phyloP scores from a whole-genome alignment of 2,797 vertebrate species.

The Gymnocypris eckloni region DNA sequence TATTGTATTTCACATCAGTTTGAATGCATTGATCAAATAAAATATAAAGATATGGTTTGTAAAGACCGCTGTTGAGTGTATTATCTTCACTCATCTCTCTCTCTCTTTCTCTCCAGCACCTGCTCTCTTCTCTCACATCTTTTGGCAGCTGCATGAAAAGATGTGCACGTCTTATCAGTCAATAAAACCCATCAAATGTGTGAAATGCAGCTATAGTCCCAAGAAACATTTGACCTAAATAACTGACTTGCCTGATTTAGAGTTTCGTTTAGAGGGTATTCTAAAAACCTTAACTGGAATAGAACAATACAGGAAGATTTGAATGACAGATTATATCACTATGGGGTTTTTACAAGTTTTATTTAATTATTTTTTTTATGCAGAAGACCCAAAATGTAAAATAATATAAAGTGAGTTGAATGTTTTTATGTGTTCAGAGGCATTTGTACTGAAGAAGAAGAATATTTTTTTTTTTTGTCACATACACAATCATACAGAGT shows the following conservation, averaged over 20 bases:
- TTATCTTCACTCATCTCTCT: conserved; percentile 15
- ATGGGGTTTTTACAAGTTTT: background rate
- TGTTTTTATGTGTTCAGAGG: background rate
- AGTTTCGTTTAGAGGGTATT: background rate
- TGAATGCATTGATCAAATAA: background rate
- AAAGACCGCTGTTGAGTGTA: conserved; percentile 3
- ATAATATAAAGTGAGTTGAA: background rate
- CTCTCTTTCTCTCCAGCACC: conserved; percentile 14
- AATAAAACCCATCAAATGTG: conserved; percentile 40
- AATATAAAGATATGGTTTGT: background rate
- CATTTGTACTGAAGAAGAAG: background rate
- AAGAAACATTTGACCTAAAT: conserved; percentile 47
- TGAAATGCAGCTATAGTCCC: conserved; percentile 30
- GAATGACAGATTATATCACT: background rate
- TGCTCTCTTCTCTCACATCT: conserved; percentile 23
- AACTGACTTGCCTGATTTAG: conserved; percentile 28
- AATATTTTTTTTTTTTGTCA: no score
- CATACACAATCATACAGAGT: no score
- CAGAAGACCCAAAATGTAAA: background rate
- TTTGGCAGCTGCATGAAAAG: conserved; percentile 11
- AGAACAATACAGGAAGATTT: background rate
- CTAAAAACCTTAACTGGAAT: background rate
- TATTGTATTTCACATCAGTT: background rate
- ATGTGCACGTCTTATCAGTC: conserved; percentile 31
- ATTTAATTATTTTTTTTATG: background rate